These are phyloP conservation scores for Argya squamiceps DNA, from an alignment of 2,797 vertebrate species.

Conservation along the genomic window DNA sequence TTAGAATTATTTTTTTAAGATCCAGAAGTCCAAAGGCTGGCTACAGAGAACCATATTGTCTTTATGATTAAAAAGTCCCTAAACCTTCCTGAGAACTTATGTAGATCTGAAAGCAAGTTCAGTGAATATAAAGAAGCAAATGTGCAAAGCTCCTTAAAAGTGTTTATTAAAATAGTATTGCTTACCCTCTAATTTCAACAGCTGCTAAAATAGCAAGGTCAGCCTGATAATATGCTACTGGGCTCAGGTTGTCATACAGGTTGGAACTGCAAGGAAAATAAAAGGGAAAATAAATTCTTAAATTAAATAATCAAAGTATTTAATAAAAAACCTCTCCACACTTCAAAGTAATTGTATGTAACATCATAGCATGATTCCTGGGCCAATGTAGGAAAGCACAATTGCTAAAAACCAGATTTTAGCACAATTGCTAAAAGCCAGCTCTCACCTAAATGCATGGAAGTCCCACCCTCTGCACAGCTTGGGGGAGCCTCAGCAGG, in stretches of 20 bases:
- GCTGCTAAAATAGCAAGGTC: slow-evolving; percentile 88
- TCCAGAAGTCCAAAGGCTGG: not conserved
- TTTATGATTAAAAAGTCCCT: not conserved
- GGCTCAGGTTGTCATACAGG: slow-evolving; percentile 86
- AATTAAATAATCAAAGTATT: not conserved
- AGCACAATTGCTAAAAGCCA: not conserved
- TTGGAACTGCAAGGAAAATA: slow-evolving; percentile 85
- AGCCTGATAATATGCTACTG: slow-evolving; percentile 80
- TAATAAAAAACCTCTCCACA: not conserved
- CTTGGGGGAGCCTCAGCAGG: not conserved
- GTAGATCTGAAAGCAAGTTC: not conserved
- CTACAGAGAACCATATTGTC: not conserved
- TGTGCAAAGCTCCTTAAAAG: not conserved
- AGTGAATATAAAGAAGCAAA: not conserved
- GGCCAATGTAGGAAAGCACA: not conserved
- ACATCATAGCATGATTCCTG: not conserved
- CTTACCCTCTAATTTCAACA: slow-evolving; percentile 94
- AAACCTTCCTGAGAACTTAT: not conserved
- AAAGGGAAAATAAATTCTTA: not conserved
- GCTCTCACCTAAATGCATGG: not conserved
- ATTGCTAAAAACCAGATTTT: not conserved
- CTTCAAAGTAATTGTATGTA: not conserved
- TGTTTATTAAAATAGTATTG: not conserved
- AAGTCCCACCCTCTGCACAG: not conserved
- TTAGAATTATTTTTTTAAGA: not conserved